These are phyloP conservation scores for Phataginus tetradactyla DNA, from an alignment of 2,797 vertebrate genomes.

Conservation along the genomic window DNA sequence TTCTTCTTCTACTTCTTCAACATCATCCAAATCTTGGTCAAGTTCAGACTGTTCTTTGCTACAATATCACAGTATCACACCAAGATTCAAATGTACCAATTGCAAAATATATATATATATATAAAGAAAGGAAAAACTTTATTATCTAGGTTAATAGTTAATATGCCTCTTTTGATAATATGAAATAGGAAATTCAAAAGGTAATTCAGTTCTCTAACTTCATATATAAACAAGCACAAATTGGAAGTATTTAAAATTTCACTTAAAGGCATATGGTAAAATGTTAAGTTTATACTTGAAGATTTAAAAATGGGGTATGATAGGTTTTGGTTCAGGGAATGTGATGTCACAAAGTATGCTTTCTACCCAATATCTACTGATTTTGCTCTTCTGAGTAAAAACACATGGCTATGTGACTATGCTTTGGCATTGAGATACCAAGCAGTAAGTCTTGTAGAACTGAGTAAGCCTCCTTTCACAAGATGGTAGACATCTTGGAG, in stretches of 20 bases:
- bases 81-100: constrained; percentile 75
- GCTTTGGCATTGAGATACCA: neutral
- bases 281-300: constrained; percentile 37
- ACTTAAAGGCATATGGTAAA: constrained; percentile 48
- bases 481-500: neutral
- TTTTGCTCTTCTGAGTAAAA: neutral
- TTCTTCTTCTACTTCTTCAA: constrained; percentile 98
- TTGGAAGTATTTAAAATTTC: neutral
- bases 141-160: constrained; percentile 65
- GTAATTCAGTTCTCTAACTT: neutral
- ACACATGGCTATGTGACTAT: neutral
- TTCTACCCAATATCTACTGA: neutral
- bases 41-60: constrained; percentile 99
- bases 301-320: neutral
- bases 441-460: neutral
- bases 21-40: constrained; percentile 98
- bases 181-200: constrained; percentile 12
- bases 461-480: neutral
- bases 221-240: constrained; percentile 41
- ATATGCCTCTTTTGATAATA: constrained; percentile 57
- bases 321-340: neutral
- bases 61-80: constrained; percentile 80
- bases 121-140: constrained; percentile 42
- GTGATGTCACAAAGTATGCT: neutral
- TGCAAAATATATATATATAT: constrained; percentile 44